Conservation (phyloP, 2,113 vertebrate species). For the Meles meles region DNA sequence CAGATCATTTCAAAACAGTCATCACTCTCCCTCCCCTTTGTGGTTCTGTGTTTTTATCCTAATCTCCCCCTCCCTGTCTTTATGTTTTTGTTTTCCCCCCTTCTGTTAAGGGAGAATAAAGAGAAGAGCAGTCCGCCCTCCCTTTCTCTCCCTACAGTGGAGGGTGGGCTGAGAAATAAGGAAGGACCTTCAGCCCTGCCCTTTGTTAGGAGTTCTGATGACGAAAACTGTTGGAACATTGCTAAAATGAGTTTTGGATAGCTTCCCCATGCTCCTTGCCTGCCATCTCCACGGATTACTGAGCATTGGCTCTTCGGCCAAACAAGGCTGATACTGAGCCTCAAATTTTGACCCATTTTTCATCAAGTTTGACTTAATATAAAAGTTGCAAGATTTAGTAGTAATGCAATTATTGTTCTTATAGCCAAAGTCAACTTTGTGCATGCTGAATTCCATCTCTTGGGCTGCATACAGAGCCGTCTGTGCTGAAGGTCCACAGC, state of each 20-base stretch:
- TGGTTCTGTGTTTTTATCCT: not conserved
- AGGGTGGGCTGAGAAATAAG: not conserved
- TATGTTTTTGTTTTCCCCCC: not conserved
- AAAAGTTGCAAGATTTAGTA: not conserved
- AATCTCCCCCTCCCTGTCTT: not conserved
- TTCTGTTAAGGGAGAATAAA: not conserved
- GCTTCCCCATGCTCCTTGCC: not conserved
- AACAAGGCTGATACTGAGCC: not conserved
- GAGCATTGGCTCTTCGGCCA: not conserved
- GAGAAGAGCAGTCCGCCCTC: not conserved
- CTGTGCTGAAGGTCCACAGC: not conserved
- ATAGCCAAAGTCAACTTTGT: not conserved
- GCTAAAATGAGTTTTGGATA: not conserved
- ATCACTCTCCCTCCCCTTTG: not conserved
- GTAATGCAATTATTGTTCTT: not conserved
- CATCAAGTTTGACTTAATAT: not conserved
- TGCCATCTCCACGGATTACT: not conserved
- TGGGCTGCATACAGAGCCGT: not conserved
- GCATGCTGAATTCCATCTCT: not conserved
- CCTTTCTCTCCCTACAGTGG: not conserved
- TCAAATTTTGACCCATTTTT: slow-evolving; percentile 29
- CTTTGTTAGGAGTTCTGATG: not conserved
- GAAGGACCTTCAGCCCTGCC: slow-evolving; percentile 7
- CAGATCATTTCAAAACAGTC: not conserved
- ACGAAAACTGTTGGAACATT: not conserved